Evolutionary conservation across 2,888 invertebrate species (phyloP).

Genomic region (Chymomyza caudatula): DNA sequence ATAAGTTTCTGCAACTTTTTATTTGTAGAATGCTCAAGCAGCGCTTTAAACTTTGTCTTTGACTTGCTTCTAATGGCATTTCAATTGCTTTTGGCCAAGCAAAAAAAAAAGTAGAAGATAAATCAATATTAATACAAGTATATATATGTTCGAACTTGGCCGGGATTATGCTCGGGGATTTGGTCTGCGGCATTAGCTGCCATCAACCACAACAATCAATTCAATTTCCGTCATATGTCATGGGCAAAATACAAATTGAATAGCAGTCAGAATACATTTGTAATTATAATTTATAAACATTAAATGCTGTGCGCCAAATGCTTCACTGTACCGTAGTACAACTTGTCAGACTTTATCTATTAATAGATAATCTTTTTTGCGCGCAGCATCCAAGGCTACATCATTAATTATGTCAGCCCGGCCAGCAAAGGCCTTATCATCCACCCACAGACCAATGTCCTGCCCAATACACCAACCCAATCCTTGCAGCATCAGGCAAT

Average conservation of each 20-base stretch:
- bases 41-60: constrained; percentile 63
- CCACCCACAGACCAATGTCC: constrained; percentile 27
- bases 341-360: constrained; percentile 57
- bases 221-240: constrained; percentile 48
- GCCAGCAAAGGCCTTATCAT: constrained; percentile 21
- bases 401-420: background rate
- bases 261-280: background rate
- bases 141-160: background rate
- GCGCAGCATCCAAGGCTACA: background rate
- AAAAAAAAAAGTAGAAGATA: constrained; percentile 22
- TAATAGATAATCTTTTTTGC: constrained; percentile 72
- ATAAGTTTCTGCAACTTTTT: constrained; percentile 63
- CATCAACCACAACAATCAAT: constrained; percentile 38
- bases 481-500: background rate
- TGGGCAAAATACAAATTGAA: constrained; percentile 9
- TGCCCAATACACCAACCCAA: constrained; percentile 20
- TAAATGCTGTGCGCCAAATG: constrained; percentile 44
- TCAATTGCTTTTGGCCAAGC: constrained; percentile 51
- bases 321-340: constrained; percentile 33
- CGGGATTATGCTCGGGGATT: background rate
- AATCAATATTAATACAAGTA: constrained; percentile 29
- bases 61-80: constrained; percentile 37
- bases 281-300: constrained; percentile 68
- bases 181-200: background rate
- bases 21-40: constrained; percentile 2